Conservation (phyloP, 2,888 invertebrate genomes). For the Lepetodrilus schrolli region DNA sequence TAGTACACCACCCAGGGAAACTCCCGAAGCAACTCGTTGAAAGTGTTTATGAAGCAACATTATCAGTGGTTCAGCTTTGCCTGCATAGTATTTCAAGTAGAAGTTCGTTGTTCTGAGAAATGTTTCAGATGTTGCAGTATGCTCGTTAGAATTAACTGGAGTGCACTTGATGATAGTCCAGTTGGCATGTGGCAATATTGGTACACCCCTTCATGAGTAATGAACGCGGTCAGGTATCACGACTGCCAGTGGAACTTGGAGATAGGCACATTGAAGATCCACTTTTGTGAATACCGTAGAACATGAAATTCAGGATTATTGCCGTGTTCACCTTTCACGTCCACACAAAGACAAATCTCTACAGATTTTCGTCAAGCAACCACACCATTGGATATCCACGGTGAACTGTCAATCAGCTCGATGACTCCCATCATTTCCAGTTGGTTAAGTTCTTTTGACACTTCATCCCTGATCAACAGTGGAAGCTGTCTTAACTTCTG, state of each 20-base stretch:
- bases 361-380: slow-evolving; percentile 7
- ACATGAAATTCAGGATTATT: background rate
- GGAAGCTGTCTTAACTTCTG: slow-evolving; percentile 4
- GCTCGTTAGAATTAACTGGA: background rate
- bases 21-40: background rate
- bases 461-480: background rate
- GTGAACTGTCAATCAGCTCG: background rate
- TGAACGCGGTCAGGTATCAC: background rate
- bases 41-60: background rate
- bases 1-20: background rate
- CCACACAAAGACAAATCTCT: slow-evolving; percentile 10
- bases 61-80: slow-evolving; percentile 4
- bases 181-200: background rate
- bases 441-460: background rate
- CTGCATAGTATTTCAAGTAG: slow-evolving; percentile 13
- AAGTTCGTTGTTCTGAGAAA: slow-evolving; percentile 15
- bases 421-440: background rate
- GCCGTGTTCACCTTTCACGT: no score
- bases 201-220: background rate
- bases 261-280: background rate
- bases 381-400: background rate
- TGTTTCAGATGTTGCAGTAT: background rate
- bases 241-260: background rate
- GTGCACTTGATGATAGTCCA: background rate
- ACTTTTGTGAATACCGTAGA: background rate